phyloP scores from a whole-genome alignment of 2,797 vertebrate genomes.

The Myoxocephalus aenaeus region DNA sequence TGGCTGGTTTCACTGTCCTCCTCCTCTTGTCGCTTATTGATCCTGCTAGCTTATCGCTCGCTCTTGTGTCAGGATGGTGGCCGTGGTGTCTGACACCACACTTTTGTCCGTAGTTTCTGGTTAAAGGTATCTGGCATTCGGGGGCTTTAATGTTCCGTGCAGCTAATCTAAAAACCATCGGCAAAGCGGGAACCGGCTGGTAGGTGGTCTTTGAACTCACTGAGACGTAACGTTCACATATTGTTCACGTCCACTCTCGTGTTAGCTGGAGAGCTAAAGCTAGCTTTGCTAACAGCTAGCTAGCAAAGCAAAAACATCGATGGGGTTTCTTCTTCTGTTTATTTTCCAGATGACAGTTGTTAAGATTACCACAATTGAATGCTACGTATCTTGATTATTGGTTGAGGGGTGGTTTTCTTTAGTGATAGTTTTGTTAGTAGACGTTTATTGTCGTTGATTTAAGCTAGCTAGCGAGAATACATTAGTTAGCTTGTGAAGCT shows the following conservation, averaged over 20 bases:
- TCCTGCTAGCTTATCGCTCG: slow-evolving; percentile 59
- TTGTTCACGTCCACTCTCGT: slow-evolving; percentile 60
- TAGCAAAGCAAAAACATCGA: background rate
- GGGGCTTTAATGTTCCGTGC: slow-evolving; percentile 88
- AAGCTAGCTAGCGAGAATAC: slow-evolving; percentile 10
- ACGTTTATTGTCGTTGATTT: background rate
- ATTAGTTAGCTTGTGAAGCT: slow-evolving; percentile 47
- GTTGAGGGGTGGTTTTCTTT: background rate
- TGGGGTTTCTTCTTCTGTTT: slow-evolving; percentile 1
- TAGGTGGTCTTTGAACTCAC: slow-evolving; percentile 73
- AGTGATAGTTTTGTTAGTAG: background rate
- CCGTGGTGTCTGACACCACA: slow-evolving; percentile 45
- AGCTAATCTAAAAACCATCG: slow-evolving; percentile 84
- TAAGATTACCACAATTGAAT: background rate
- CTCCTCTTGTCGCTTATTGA: slow-evolving; percentile 63
- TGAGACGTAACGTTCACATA: slow-evolving; percentile 47
- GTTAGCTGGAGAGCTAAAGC: slow-evolving; percentile 51
- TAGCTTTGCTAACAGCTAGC: slow-evolving; percentile 51
- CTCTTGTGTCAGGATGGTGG: slow-evolving; percentile 81
- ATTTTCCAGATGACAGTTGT: background rate
- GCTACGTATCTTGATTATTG: fast-evolving
- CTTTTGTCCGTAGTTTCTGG: slow-evolving; percentile 79
- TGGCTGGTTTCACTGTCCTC: slow-evolving; percentile 46
- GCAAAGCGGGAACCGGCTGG: slow-evolving; percentile 89
- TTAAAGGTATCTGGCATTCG: slow-evolving; percentile 73